phyloP scores from a whole-genome alignment of 2,888 invertebrate species.

The Ditylenchus weischeri region DNA sequence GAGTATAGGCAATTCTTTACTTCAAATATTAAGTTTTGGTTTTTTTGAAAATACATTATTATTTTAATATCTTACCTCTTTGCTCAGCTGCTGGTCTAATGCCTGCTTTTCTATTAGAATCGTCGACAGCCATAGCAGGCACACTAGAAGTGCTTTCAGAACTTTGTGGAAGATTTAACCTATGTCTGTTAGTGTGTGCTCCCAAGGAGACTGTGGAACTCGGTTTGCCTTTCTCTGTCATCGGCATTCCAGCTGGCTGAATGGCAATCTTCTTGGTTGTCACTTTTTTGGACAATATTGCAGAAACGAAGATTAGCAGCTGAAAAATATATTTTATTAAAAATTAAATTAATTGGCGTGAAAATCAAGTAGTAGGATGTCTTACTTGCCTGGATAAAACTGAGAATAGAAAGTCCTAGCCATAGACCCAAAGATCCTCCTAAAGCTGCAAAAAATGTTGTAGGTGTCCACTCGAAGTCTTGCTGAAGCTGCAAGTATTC shows the following conservation, averaged over 20 bases:
- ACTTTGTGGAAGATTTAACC: background rate
- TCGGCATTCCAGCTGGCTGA: background rate
- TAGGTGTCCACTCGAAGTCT: slow-evolving; percentile 28
- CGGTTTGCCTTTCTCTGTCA: slow-evolving; percentile 2
- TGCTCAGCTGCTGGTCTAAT: background rate
- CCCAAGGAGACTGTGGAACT: background rate
- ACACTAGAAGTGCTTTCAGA: background rate
- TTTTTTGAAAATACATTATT: too few relatives aligned
- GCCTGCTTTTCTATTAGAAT: background rate
- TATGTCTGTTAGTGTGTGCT: background rate
- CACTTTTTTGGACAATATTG: background rate
- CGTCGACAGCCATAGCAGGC: background rate
- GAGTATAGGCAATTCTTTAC: too few relatives aligned
- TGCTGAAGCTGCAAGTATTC: slow-evolving; percentile 55
- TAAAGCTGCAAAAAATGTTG: slow-evolving; percentile 35
- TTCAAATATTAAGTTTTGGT: too few relatives aligned
- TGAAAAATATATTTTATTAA: background rate
- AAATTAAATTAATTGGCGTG: background rate
- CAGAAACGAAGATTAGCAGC: background rate
- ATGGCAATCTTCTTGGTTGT: background rate
- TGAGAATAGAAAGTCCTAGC: slow-evolving; percentile 37
- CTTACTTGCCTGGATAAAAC: slow-evolving; percentile 33
- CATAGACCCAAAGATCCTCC: slow-evolving; percentile 41
- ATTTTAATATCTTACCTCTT: background rate
- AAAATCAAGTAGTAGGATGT: slow-evolving; percentile 1